Evolutionary conservation across 2,113 vertebrate species (phyloP), one percentile per base, ranked within the genome.

Genomic region (Bucco capensis): DNA sequence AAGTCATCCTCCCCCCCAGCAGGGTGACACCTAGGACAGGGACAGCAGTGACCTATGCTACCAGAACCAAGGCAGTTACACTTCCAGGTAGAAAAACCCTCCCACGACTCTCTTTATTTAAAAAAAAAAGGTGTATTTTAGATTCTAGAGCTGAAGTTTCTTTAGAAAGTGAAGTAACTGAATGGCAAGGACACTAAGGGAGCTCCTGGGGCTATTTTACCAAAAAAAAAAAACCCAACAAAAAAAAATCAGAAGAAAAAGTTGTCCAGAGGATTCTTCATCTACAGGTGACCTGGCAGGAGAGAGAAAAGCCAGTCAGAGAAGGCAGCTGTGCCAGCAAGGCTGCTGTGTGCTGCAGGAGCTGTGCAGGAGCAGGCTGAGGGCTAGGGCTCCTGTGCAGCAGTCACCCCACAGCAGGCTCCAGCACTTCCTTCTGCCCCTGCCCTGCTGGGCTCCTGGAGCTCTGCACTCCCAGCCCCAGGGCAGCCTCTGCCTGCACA

Each of bases 21-120:
- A 40, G 2, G 0, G 76, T 74, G 72, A 78, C 62, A 88, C 66
- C 86, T 25, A 72, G 33, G 73, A 88, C 83, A 95, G 83, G 83
- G 58, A 54, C 71, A 80, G 87, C 92, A 78, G 79, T 46, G 88
- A 88, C 27, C 89, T 80, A 90, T 35, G 83, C 94, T 95, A 92
- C 28, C 71, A 80, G 86, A 28, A 46, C 23, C 23, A 69, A 58
- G 46, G 91, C 75, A 70, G 37, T 72, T 64, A 76, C 62, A 38
- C 49, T 88, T 83, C 89, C 44, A 92, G 62, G 82, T 57, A 95
- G 91, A 91, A 96, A 94, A 96, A 93, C 69, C 86, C 94, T 82
- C 92, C 76, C 91, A 84, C n/a, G 18, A 62, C 58, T 92, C 42
- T 62, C n/a, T 65, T 28, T 40, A 74, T 18, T 64, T 60, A 67